Evolutionary conservation across 2,888 invertebrate genomes (phyloP), one percentile per base, ranked within the genome.

Genomic region (Aphrophora alni): DNA sequence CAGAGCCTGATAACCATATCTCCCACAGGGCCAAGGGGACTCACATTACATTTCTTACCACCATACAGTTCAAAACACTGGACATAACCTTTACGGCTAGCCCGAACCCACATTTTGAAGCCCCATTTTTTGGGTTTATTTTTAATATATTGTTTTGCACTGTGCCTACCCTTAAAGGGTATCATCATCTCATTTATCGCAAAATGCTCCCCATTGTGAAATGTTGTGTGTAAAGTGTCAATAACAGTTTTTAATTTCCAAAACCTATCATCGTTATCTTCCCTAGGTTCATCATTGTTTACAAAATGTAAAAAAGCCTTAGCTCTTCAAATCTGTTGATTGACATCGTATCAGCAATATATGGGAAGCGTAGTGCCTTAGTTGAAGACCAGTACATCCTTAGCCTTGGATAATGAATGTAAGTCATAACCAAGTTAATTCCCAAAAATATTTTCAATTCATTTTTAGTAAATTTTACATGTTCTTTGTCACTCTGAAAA

Each of bases 391-490:
- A 70, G 33, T 79, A 72, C 82, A 84, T 82, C 70, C 82, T 77
- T 27, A 73, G 71, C 44, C 33, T 38, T 17, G 82, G 82, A 69
- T 83, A 83, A 21, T 82, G 80, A 21, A 84, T 83, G 69, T 83
- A 84, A 12, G 82, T 83, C 82, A 83, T 84, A 27, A 83, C 80
- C 38, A 82, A 75, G 80, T 84, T 83, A 21, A 83, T 78, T 14
- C 75, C 82, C 72, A 82, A 80, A 80, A 82, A 38, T n/a, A 44
- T 38, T 74, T 82, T 82, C 12, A 82, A 75, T 69, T 83, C 84
- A 68, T 74, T 69, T 24, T 33, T 79, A 4, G 75, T 76, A 27
- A 76, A 12, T 59, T 73, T 77, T 4, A 77, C 51, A 59, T 51
- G 12, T 27, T 77, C 28, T 80, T 82, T 82, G 28, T 82, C 78